A percentile compares a stretch with the other conserved stretches of the same genome.
Conservation (phyloP, 2,113 vertebrate species). For the Maylandia zebra region DNA sequence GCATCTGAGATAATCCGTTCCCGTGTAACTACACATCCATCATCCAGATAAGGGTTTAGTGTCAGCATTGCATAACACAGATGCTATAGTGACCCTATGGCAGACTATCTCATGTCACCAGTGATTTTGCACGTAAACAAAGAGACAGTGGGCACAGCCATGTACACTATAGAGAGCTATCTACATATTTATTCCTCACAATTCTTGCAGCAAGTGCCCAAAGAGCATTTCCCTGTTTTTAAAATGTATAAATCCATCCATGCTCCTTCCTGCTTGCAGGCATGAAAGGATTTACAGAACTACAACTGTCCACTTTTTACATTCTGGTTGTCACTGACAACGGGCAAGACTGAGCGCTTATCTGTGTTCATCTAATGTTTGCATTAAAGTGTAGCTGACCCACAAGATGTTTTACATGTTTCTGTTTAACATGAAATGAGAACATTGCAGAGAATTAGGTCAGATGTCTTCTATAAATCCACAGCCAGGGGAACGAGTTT, state of each 20-base stretch:
- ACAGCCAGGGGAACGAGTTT: background rate
- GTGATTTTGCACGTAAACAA: background rate
- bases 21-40: background rate
- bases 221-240: background rate
- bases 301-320: background rate
- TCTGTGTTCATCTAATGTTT: background rate
- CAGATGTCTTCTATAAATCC: background rate
- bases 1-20: background rate
- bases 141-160: background rate
- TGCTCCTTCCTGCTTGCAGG: background rate
- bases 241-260: background rate
- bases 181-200: background rate
- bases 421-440: background rate
- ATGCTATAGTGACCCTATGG: background rate
- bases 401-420: background rate
- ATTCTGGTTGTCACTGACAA: background rate
- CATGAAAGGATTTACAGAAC: background rate
- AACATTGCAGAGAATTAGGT: conserved; percentile 5
- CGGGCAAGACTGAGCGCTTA: background rate
- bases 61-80: background rate
- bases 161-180: background rate
- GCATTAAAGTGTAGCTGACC: conserved; percentile 22
- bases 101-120: background rate
- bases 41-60: background rate
- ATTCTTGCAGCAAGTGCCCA: background rate